Percentiles rank a stretch among this genome's conserved stretches.
Evolutionary conservation across 1,140 invertebrate species (phyloP).

Genomic region (Brachionus paranguensis): DNA sequence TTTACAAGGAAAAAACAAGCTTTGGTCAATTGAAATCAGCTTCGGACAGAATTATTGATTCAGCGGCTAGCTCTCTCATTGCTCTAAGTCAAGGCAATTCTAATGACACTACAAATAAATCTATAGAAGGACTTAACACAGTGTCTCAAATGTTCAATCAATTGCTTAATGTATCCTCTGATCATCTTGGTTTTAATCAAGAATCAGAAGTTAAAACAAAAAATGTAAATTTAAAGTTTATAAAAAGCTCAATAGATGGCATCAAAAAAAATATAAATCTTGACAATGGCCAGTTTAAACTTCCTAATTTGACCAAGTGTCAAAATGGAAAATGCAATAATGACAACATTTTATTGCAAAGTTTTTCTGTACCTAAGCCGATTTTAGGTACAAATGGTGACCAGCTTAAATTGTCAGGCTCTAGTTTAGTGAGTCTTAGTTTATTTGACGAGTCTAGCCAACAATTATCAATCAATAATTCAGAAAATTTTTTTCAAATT

Average conservation of each 20-base stretch:
- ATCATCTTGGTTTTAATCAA: background rate
- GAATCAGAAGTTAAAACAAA: constrained; percentile 1
- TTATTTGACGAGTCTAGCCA: background rate
- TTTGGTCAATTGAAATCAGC: background rate
- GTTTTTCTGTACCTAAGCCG: background rate
- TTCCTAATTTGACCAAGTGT: background rate
- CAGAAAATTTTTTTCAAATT: background rate
- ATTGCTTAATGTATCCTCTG: background rate
- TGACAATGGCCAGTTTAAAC: background rate
- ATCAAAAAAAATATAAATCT: background rate
- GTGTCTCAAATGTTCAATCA: background rate
- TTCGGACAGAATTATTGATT: background rate
- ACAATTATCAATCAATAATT: background rate
- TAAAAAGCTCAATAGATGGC: background rate
- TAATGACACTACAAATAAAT: background rate
- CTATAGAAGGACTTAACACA: background rate
- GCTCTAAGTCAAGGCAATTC: background rate
- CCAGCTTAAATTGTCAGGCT: background rate
- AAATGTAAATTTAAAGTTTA: background rate
- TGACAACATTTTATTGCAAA: background rate
- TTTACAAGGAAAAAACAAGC: background rate
- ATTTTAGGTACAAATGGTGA: background rate
- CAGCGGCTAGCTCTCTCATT: background rate
- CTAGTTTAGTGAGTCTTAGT: background rate
- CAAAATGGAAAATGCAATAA: background rate